Evolutionary conservation across 1,140 invertebrate species (phyloP).

Genomic region (Scaptomyza pallida): DNA sequence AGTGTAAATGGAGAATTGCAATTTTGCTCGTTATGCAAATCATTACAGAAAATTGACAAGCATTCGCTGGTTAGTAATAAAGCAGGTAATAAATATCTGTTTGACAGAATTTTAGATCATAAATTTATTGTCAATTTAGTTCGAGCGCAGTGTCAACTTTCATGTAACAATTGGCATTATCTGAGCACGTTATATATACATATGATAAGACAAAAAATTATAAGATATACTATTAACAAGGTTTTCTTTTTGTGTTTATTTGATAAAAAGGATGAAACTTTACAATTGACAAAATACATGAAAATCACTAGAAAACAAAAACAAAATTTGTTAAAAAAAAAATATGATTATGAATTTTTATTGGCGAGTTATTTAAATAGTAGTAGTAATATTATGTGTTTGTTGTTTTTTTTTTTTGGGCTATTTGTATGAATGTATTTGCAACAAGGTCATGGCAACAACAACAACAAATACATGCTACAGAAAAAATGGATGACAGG

Average conservation of each 20-base stretch:
- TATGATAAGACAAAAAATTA: not conserved
- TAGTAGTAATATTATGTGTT: conserved; percentile 1
- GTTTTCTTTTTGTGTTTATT: conserved; percentile 10
- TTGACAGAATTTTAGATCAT: conserved; percentile 14
- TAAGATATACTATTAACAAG: conserved; percentile 32
- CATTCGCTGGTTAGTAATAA: conserved; percentile 28
- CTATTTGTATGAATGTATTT: conserved; percentile 24
- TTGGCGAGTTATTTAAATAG: conserved; percentile 20
- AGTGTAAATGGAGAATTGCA: conserved; percentile 36
- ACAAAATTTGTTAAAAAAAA: not conserved
- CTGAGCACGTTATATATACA: conserved; percentile 31
- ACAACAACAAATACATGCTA: conserved; percentile 16
- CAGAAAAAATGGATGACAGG: conserved; percentile 33
- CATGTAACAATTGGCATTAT: conserved; percentile 83
- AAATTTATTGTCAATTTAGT: conserved; percentile 29
- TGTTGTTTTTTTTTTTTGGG: conserved; percentile 3
- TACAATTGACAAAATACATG: conserved; percentile 19
- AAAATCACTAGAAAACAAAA: conserved; percentile 5
- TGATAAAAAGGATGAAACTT: conserved; percentile 33
- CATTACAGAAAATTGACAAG: conserved; percentile 73
- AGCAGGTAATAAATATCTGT: not conserved
- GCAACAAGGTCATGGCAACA: conserved; percentile 51
- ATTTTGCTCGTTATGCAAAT: conserved; percentile 56
- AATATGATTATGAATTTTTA: not conserved
- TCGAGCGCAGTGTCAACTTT: conserved; percentile 70